These are phyloP conservation scores for Ditylenchus dipsaci DNA, from an alignment of 1,140 invertebrate species.

Conservation along the genomic window DNA sequence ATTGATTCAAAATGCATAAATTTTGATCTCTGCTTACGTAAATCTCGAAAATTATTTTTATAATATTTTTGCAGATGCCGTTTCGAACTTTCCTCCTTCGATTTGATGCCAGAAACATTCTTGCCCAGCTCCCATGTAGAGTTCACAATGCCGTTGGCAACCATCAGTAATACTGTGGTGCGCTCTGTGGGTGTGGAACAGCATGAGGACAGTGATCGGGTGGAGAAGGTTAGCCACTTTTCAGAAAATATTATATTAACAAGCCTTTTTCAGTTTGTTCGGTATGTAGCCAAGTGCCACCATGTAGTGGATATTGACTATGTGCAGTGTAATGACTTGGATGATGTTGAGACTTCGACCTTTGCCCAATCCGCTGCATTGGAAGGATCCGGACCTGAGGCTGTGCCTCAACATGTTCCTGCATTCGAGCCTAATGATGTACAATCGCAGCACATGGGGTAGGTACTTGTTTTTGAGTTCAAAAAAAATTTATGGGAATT, in stretches of 20 bases:
- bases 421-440: constrained; percentile 48
- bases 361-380: constrained; percentile 11
- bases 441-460: constrained; percentile 46
- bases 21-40: too few relatives aligned
- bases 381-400: constrained; percentile 12
- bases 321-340: constrained; percentile 53
- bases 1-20: too few relatives aligned
- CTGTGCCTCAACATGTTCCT: constrained; percentile 40
- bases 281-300: constrained; percentile 86
- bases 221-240: constrained; percentile 70
- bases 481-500: constrained; percentile 6
- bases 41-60: not conserved
- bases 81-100: constrained; percentile 88
- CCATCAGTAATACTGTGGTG: constrained; percentile 90
- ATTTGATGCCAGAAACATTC: constrained; percentile 88
- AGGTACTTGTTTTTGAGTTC: constrained; percentile 16
- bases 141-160: constrained; percentile 97
- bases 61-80: constrained; percentile 66
- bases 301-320: constrained; percentile 66
- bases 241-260: not conserved
- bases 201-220: constrained; percentile 78
- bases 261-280: constrained; percentile 70
- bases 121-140: constrained; percentile 83
- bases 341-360: constrained; percentile 31
- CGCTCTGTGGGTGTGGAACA: constrained; percentile 81